Conservation (phyloP, 2,888 invertebrate genomes). For the Cristatella mucedo region DNA sequence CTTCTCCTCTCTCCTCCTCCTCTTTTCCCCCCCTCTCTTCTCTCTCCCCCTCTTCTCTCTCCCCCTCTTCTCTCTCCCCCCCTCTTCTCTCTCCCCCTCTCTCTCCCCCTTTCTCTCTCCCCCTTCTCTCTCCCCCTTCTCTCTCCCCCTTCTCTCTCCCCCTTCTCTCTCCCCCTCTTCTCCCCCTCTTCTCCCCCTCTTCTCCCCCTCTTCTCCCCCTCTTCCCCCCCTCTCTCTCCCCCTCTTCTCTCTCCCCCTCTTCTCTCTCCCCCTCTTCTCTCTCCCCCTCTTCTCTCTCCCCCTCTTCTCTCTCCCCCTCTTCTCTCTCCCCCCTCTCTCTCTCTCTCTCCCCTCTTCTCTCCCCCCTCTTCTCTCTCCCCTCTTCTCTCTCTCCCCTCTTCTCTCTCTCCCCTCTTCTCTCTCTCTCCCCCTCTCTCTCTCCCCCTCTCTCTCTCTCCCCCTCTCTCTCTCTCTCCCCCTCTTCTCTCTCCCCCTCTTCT, state of each 20-base stretch:
- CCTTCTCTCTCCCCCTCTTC: not conserved
- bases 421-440: not conserved
- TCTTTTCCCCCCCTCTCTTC: too few relatives aligned
- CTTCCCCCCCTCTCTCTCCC: too few relatives aligned
- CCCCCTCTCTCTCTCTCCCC: not conserved
- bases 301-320: not conserved
- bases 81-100: too few relatives aligned
- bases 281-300: not conserved
- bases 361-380: not conserved
- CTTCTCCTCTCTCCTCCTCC: not conserved
- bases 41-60: not conserved
- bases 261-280: not conserved
- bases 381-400: too few relatives aligned
- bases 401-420: conserved; percentile 1
- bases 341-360: too few relatives aligned
- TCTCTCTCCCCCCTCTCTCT: not conserved
- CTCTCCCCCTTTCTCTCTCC: not conserved
- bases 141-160: not conserved
- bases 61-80: not conserved
- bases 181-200: not conserved
- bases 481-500: not conserved
- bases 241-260: not conserved
- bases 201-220: not conserved
- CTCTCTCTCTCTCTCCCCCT: not conserved
- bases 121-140: too few relatives aligned